Conservation (phyloP, 2,113 vertebrate species). For the Caracal caracal region DNA sequence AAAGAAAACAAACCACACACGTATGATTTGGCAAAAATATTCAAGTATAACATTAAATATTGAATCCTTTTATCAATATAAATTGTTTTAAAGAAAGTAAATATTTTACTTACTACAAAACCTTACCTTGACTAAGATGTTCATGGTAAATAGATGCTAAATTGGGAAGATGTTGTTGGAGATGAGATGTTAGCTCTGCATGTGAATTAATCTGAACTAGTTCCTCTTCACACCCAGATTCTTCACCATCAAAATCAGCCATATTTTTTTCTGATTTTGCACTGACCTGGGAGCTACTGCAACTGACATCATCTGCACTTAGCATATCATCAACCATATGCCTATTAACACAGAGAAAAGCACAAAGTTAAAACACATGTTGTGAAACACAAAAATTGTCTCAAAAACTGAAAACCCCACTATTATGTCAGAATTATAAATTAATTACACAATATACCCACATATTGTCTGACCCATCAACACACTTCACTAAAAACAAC, state of each 20-base stretch:
- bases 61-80: slow-evolving; percentile 31
- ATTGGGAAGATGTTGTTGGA: slow-evolving; percentile 98
- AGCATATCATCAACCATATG: slow-evolving; percentile 99
- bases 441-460: slow-evolving; percentile 20
- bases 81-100: slow-evolving; percentile 38
- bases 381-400: background rate
- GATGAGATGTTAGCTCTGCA: slow-evolving; percentile 97
- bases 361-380: slow-evolving; percentile 38
- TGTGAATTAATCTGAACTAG: slow-evolving; percentile 99
- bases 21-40: slow-evolving; percentile 6
- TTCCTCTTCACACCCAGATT: slow-evolving; percentile 99
- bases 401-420: background rate
- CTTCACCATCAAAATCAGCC: slow-evolving; percentile 99
- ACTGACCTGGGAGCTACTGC: slow-evolving; percentile 99
- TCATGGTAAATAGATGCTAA: slow-evolving; percentile 99
- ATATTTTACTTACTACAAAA: slow-evolving; percentile 55
- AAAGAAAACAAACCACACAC: background rate
- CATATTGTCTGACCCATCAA: background rate
- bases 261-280: slow-evolving; percentile 99
- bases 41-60: background rate
- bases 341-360: slow-evolving; percentile 83
- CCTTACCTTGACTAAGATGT: slow-evolving; percentile 96
- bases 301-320: slow-evolving; percentile 98
- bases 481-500: background rate
- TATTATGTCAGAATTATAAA: background rate